Conservation (phyloP, 2,888 invertebrate species). For the Priocnemis perturbator region DNA sequence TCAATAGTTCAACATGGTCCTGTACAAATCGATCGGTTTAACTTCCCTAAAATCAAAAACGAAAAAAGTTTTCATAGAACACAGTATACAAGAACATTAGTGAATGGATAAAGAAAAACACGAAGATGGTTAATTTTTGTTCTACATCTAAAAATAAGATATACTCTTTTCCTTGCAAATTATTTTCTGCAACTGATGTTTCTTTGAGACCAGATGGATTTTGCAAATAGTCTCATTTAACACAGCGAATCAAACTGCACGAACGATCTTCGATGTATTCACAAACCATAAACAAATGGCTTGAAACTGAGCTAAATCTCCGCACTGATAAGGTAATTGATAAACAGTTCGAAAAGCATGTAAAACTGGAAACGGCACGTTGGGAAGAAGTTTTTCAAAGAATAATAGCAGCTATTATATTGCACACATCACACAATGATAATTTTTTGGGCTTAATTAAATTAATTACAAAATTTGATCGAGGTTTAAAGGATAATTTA, state of each 20-base stretch:
- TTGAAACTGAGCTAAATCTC: conserved; percentile 7
- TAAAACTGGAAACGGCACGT: conserved; percentile 22
- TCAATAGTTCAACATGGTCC: too few species aligned
- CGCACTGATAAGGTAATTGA: conserved; percentile 5
- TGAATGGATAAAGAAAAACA: background rate
- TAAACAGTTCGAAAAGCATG: conserved; percentile 8
- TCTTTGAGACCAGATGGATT: background rate
- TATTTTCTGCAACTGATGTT: background rate
- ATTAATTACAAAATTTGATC: conserved; percentile 29
- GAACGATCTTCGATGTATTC: background rate
- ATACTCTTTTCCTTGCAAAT: conserved; percentile 3
- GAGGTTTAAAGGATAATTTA: conserved; percentile 10
- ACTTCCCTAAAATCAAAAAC: conserved; percentile 6
- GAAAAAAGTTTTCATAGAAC: background rate
- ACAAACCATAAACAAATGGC: conserved; percentile 4
- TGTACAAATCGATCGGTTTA: too few species aligned
- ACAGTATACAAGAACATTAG: background rate
- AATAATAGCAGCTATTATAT: conserved; percentile 27
- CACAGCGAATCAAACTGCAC: conserved; percentile 1
- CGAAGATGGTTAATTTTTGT: conserved; percentile 2
- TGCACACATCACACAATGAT: conserved; percentile 26
- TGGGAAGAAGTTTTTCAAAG: conserved; percentile 24
- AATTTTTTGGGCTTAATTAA: conserved; percentile 30
- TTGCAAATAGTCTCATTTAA: conserved; percentile 3
- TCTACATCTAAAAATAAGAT: conserved; percentile 1